Evolutionary conservation across 1,140 invertebrate species (phyloP).

Genomic region (Drosophila miranda): DNA sequence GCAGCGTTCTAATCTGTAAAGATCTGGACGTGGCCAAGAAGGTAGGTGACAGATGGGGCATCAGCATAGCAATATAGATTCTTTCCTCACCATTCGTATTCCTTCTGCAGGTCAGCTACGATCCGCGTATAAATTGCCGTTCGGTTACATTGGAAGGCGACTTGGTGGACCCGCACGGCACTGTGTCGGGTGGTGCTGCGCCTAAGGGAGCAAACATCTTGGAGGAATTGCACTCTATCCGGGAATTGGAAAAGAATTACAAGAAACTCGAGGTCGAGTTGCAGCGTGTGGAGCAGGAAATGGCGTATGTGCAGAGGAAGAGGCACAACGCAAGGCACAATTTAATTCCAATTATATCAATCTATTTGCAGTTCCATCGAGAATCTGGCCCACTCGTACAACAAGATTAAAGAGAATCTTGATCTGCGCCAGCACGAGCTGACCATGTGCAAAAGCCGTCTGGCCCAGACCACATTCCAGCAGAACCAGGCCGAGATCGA

Average conservation of each 20-base stretch:
- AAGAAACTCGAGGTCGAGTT: constrained; percentile 83
- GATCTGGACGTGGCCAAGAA: constrained; percentile 91
- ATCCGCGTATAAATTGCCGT: constrained; percentile 88
- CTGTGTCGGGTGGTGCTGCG: constrained; percentile 91
- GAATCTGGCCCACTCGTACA: constrained; percentile 84
- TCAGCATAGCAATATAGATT: neutral
- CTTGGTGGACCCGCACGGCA: constrained; percentile 94
- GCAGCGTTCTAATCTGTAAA: constrained; percentile 91
- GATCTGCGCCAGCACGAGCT: constrained; percentile 89
- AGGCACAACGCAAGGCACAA: too few species aligned
- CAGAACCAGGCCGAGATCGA: constrained; percentile 91
- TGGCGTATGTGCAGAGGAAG: constrained; percentile 80
- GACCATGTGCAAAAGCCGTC: constrained; percentile 86
- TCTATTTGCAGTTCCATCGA: constrained; percentile 58
- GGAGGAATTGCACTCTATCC: constrained; percentile 83
- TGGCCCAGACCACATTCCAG: constrained; percentile 90
- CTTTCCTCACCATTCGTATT: neutral
- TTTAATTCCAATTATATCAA: neutral
- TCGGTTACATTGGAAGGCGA: constrained; percentile 97
- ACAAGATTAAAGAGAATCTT: constrained; percentile 86
- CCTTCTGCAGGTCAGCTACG: constrained; percentile 85
- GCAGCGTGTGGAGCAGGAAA: constrained; percentile 83
- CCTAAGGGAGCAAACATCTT: constrained; percentile 84
- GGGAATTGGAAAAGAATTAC: constrained; percentile 83
- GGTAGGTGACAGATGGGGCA: constrained; percentile 82